These are phyloP conservation scores for Drosophila pseudoobscura DNA, from an alignment of 1,140 invertebrate species.

Conservation along the genomic window DNA sequence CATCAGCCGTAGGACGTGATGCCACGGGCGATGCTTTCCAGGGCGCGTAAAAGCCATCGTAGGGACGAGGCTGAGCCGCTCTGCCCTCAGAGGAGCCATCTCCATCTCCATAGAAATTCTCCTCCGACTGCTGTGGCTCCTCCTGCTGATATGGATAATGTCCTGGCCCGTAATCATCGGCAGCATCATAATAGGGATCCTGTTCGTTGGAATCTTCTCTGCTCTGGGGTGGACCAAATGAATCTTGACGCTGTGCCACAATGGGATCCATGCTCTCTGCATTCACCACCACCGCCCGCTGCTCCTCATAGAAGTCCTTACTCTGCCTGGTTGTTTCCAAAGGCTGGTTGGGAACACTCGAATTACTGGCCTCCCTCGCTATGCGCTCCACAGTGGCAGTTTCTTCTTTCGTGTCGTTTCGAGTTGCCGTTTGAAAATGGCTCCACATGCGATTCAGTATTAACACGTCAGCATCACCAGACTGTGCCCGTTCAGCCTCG, in stretches of 20 bases:
- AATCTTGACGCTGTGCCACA: slow-evolving; percentile 44
- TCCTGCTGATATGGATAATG: slow-evolving; percentile 24
- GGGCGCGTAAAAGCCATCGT: slow-evolving; percentile 52
- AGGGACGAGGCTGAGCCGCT: slow-evolving; percentile 37
- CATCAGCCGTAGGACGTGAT: slow-evolving; percentile 23
- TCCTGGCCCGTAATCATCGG: slow-evolving; percentile 40
- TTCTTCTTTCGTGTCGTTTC: slow-evolving; percentile 36
- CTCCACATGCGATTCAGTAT: slow-evolving; percentile 59
- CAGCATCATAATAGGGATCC: slow-evolving; percentile 46
- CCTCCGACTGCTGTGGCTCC: slow-evolving; percentile 24
- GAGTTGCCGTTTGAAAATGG: slow-evolving; percentile 19
- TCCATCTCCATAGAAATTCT: slow-evolving; percentile 13
- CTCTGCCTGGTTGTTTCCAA: neutral
- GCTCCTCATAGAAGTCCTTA: slow-evolving; percentile 65
- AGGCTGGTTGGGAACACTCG: slow-evolving; percentile 2
- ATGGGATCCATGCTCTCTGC: slow-evolving; percentile 40
- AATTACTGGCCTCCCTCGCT: slow-evolving; percentile 47
- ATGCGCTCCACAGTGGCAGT: slow-evolving; percentile 61
- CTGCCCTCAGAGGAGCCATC: slow-evolving; percentile 37
- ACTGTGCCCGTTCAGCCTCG: slow-evolving; percentile 42
- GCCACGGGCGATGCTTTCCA: slow-evolving; percentile 46
- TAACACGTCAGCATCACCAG: slow-evolving; percentile 31
- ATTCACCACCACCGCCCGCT: slow-evolving; percentile 65
- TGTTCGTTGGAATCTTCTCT: slow-evolving; percentile 44
- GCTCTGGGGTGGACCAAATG: slow-evolving; percentile 47